These are phyloP conservation scores for Notocelia uddmanniana DNA, from an alignment of 2,888 invertebrate genomes.

Conservation along the genomic window DNA sequence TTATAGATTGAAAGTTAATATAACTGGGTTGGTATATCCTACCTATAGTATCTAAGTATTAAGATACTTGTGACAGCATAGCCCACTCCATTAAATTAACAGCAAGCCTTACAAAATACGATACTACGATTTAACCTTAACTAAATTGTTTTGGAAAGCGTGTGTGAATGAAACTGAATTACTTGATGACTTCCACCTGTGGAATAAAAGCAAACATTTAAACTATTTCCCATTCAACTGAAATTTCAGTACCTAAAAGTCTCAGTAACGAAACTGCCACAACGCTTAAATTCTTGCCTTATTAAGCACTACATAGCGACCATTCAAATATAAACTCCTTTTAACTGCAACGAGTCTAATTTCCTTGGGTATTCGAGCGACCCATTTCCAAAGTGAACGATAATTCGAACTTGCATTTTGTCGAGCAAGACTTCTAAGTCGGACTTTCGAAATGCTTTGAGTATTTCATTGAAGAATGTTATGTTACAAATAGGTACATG, in stretches of 20 bases:
- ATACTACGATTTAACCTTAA: too few relatives aligned
- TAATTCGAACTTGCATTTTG: conserved; percentile 26
- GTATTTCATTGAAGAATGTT: neutral
- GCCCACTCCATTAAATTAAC: too few relatives aligned
- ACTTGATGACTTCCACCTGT: neutral
- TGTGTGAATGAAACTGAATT: neutral
- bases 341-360: conserved; percentile 35
- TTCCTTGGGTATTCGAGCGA: conserved; percentile 35
- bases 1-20: too few relatives aligned
- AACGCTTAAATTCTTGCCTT: conserved; percentile 35
- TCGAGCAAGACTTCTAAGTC: neutral
- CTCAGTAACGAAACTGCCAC: conserved; percentile 16
- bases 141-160: too few relatives aligned
- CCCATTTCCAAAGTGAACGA: conserved; percentile 30
- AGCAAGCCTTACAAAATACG: too few relatives aligned
- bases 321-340: conserved; percentile 30
- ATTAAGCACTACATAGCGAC: conserved; percentile 28
- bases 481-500: neutral
- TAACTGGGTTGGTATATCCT: too few relatives aligned
- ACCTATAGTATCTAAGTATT: too few relatives aligned
- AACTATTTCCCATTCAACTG: conserved; percentile 23
- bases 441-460: conserved; percentile 11
- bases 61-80: too few relatives aligned
- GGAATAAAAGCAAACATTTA: conserved; percentile 15
- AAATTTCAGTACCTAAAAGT: conserved; percentile 24